phyloP scores from a whole-genome alignment of 2,797 vertebrate genomes.

The Ficedula albicollis region DNA sequence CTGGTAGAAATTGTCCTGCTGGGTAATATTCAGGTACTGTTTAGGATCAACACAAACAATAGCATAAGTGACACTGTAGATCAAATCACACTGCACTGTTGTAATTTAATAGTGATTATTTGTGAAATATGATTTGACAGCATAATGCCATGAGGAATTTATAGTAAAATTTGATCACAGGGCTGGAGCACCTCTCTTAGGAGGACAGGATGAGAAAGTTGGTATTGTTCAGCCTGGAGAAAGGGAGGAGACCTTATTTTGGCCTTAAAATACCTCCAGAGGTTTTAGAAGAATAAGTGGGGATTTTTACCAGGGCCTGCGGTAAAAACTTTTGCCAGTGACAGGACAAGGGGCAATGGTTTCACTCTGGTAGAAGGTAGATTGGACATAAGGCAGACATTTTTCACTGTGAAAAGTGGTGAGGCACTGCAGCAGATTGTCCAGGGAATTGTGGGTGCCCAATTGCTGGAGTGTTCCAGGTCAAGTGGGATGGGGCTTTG shows the following conservation, averaged over 20 bases:
- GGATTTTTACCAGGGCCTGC: neutral
- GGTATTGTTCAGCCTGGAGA: neutral
- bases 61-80: neutral
- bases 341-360: rapidly evolving
- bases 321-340: neutral
- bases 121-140: neutral
- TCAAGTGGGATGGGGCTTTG: neutral
- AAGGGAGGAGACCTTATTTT: neutral
- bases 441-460: neutral
- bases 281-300: neutral
- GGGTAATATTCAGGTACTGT: neutral
- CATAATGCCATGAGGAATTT: neutral
- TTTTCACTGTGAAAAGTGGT: neutral
- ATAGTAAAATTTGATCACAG: neutral
- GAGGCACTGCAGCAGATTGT: neutral
- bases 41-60: neutral
- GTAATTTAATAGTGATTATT: neutral
- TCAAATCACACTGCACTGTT: neutral
- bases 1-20: neutral
- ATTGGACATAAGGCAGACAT: rapidly evolving
- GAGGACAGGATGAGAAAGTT: neutral
- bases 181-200: neutral
- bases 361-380: neutral
- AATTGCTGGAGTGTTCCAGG: neutral
- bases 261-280: neutral